Percentiles rank a stretch among this genome's conserved stretches.
phyloP scores from a whole-genome alignment of 37 sponge, comb jelly and placozoan species.

The Lycopodina hypogea region DNA sequence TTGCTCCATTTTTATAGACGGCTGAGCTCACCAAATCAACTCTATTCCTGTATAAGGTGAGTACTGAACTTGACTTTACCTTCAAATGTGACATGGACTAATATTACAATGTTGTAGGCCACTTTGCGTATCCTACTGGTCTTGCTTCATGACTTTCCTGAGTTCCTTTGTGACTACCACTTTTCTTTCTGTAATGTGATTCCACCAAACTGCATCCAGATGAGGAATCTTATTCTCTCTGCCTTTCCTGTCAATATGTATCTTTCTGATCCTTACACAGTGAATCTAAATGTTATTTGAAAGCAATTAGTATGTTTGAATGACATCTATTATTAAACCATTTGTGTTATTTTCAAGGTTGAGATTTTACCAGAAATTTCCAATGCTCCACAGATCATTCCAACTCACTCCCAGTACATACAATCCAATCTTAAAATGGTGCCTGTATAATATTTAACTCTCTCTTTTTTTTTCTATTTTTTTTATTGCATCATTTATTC shows the following conservation, averaged over 20 bases:
- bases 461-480: too few relatives aligned
- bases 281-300: slow-evolving; percentile 88
- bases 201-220: slow-evolving; percentile 98
- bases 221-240: slow-evolving; percentile 97
- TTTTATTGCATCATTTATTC: too few relatives aligned
- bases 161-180: slow-evolving; percentile 99
- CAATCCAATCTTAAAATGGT: slow-evolving; percentile 83
- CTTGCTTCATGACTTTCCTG: slow-evolving; percentile 98
- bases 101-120: too few relatives aligned
- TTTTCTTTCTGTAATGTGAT: slow-evolving; percentile 99
- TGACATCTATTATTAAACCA: neutral
- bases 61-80: too few relatives aligned
- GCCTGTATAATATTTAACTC: too few relatives aligned
- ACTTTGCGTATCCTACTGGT: slow-evolving; percentile 94
- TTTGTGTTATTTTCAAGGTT: slow-evolving; percentile 58
- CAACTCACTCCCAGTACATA: slow-evolving; percentile 77
- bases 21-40: slow-evolving; percentile 92
- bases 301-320: neutral
- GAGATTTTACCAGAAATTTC: slow-evolving; percentile 94
- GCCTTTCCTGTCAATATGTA: slow-evolving; percentile 98
- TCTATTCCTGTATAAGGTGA: slow-evolving; percentile 93
- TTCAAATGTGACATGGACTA: too few relatives aligned
- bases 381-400: slow-evolving; percentile 87
- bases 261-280: slow-evolving; percentile 98
- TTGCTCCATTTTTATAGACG: slow-evolving; percentile 95